Conservation (phyloP, 2,888 invertebrate genomes). For the Morpho achilles region DNA sequence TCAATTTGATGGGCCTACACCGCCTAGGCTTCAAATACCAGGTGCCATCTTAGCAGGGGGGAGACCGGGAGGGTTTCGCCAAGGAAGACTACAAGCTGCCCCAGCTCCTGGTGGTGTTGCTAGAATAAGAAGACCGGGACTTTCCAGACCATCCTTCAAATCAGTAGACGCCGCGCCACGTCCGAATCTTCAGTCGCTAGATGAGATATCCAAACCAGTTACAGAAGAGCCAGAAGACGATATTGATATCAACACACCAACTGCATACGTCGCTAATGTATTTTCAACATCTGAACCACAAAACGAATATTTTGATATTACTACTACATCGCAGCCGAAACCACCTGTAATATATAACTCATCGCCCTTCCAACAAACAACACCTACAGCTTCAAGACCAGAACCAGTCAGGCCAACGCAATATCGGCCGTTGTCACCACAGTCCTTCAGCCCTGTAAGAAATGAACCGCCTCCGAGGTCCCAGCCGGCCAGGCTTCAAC, state of each 20-base stretch:
- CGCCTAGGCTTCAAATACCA: slow-evolving; percentile 83
- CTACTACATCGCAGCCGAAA: slow-evolving; percentile 68
- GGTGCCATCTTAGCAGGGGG: slow-evolving; percentile 77
- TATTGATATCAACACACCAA: slow-evolving; percentile 75
- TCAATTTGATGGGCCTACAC: slow-evolving; percentile 76
- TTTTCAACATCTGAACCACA: slow-evolving; percentile 68
- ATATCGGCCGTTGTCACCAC: slow-evolving; percentile 65
- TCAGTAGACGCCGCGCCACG: slow-evolving; percentile 66
- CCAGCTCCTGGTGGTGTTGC: slow-evolving; percentile 45
- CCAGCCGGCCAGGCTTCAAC: slow-evolving; percentile 66
- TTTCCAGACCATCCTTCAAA: slow-evolving; percentile 64
- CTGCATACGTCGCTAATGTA: slow-evolving; percentile 62
- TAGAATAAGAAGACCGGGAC: slow-evolving; percentile 64
- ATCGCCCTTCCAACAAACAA: slow-evolving; percentile 62
- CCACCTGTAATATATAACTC: slow-evolving; percentile 66
- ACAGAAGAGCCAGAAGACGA: slow-evolving; percentile 84
- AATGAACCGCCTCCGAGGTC: slow-evolving; percentile 56
- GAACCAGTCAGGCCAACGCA: slow-evolving; percentile 69
- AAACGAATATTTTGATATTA: slow-evolving; percentile 67
- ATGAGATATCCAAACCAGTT: slow-evolving; percentile 81
- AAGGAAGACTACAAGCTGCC: slow-evolving; percentile 57
- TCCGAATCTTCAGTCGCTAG: slow-evolving; percentile 67
- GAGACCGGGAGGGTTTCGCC: slow-evolving; percentile 61
- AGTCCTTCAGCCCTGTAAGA: slow-evolving; percentile 59
- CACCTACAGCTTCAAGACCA: slow-evolving; percentile 52